A percentile compares a stretch with the other conserved stretches of the same genome.
Conservation (phyloP, 2,113 vertebrate genomes). For the Cephalopterus ornatus region DNA sequence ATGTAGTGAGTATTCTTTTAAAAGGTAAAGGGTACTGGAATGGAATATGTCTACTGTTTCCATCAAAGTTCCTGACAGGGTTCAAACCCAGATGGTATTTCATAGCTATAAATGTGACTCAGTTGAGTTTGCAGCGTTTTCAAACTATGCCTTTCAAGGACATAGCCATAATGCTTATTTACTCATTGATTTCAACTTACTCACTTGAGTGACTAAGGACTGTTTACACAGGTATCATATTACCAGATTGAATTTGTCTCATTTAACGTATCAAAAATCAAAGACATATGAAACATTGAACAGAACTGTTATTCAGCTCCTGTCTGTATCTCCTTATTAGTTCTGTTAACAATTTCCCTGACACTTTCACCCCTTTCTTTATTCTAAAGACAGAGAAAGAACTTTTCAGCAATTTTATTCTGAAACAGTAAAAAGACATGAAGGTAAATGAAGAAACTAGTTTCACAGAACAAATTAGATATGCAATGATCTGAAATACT, state of each 20-base stretch:
- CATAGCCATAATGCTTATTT: background rate
- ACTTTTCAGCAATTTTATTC: background rate
- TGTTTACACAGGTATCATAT: background rate
- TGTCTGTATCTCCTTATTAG: background rate
- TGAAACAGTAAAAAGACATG: background rate
- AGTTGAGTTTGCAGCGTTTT: background rate
- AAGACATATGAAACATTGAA: background rate
- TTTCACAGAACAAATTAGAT: background rate
- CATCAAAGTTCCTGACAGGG: background rate
- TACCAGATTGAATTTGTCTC: background rate
- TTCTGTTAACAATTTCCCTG: background rate
- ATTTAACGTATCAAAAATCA: background rate
- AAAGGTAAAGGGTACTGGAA: background rate
- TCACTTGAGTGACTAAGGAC: background rate
- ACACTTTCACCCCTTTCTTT: background rate
- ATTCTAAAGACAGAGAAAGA: background rate
- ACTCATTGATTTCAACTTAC: background rate
- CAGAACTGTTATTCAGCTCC: background rate
- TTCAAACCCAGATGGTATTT: background rate
- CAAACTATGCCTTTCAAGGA: background rate
- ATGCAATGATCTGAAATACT: background rate
- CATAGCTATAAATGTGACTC: background rate
- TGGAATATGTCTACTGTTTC: background rate
- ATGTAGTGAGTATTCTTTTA: background rate
- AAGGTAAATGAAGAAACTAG: background rate